These are phyloP conservation scores for Melipona quadrifasciata DNA, from an alignment of 1,140 invertebrate genomes.

Conservation along the genomic window DNA sequence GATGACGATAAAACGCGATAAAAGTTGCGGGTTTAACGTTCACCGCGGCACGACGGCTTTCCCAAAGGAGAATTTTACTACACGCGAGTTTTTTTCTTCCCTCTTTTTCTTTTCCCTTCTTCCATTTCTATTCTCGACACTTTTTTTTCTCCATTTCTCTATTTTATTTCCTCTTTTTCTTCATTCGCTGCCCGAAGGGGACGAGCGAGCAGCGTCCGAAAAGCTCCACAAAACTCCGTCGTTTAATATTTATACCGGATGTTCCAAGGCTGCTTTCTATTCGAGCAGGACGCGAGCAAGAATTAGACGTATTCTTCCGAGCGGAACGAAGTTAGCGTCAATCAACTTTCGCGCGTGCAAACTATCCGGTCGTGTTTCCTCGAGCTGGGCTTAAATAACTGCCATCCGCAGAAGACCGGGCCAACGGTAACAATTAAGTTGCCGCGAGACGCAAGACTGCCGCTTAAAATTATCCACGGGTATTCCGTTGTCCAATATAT, in stretches of 20 bases:
- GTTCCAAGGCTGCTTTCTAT: background rate
- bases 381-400: background rate
- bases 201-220: background rate
- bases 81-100: no score
- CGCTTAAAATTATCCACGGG: no score
- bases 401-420: background rate
- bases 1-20: slow-evolving; percentile 32
- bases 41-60: background rate
- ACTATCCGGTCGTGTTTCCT: background rate
- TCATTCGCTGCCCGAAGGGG: no score
- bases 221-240: background rate
- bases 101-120: no score
- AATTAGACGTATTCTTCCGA: background rate
- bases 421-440: background rate
- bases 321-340: background rate
- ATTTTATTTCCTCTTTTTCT: no score
- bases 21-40: background rate
- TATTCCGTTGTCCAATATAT: no score
- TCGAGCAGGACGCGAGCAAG: background rate
- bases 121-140: background rate
- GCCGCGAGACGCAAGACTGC: no score
- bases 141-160: no score
- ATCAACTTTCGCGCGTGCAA: background rate
- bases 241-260: background rate
- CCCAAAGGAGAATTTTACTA: no score